A percentile compares a stretch with the other conserved stretches of the same genome.
Conservation (phyloP, 2,888 invertebrate genomes). For the Clanis bilineata region DNA sequence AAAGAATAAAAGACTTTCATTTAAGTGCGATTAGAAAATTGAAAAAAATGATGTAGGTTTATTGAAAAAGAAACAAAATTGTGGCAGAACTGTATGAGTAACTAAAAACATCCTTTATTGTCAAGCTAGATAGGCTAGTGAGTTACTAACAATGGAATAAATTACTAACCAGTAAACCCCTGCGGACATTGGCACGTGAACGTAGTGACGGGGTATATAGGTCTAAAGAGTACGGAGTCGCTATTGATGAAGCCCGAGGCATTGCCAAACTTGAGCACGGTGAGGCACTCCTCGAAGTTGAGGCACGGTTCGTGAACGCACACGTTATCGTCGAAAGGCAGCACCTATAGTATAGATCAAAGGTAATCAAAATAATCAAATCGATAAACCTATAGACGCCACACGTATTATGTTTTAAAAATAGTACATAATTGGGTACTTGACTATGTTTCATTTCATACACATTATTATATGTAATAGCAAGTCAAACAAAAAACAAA, state of each 20-base stretch:
- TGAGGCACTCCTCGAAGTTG: conserved; percentile 95
- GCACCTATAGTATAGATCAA: conserved; percentile 77
- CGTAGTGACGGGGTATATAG: conserved; percentile 96
- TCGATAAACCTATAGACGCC: background rate
- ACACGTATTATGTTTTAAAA: background rate
- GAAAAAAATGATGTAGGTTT: too few relatives aligned
- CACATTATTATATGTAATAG: too few relatives aligned
- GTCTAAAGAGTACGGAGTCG: conserved; percentile 94
- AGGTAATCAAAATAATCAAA: background rate
- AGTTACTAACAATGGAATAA: background rate
- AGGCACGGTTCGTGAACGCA: conserved; percentile 97
- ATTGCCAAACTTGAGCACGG: conserved; percentile 95
- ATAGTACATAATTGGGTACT: too few relatives aligned
- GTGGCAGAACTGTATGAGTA: too few relatives aligned
- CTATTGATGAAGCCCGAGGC: conserved; percentile 95
- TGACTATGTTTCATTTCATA: too few relatives aligned
- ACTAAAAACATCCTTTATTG: too few relatives aligned
- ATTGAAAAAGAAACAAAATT: too few relatives aligned
- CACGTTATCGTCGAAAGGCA: conserved; percentile 98
- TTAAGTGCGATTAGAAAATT: too few relatives aligned
- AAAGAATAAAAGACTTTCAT: too few relatives aligned
- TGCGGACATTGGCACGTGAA: conserved; percentile 95
- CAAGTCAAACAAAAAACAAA: too few relatives aligned
- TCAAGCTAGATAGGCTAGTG: too few relatives aligned
- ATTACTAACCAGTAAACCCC: conserved; percentile 90